phyloP scores from a whole-genome alignment of 2,888 invertebrate genomes.

The Drosophila pullipes region DNA sequence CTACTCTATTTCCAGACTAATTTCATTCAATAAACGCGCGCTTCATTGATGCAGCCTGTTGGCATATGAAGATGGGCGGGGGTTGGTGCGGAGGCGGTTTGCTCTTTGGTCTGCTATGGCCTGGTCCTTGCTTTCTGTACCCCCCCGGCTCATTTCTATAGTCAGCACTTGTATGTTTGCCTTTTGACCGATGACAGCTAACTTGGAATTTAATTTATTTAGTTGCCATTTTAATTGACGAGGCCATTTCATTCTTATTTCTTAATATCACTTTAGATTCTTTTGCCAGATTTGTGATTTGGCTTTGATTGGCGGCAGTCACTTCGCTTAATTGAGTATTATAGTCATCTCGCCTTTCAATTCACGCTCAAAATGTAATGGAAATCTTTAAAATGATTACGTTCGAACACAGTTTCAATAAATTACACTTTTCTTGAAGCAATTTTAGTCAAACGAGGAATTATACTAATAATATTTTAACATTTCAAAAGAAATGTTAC shows the following conservation, averaged over 20 bases:
- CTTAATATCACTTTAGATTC: constrained; percentile 58
- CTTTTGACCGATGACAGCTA: constrained; percentile 47
- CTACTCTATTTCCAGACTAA: constrained; percentile 65
- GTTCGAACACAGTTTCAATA: not conserved
- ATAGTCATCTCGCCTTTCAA: not conserved
- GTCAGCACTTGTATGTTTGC: constrained; percentile 68
- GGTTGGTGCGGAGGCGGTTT: not conserved
- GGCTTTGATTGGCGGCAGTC: constrained; percentile 34
- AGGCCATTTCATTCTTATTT: constrained; percentile 48
- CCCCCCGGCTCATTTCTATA: constrained; percentile 12
- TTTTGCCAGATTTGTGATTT: constrained; percentile 31
- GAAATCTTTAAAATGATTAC: not conserved
- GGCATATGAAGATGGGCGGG: not conserved
- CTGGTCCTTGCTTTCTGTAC: constrained; percentile 11
- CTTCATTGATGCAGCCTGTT: constrained; percentile 52
- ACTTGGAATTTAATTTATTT: constrained; percentile 68
- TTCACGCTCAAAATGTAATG: not conserved
- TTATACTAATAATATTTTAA: not conserved
- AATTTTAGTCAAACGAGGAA: not conserved
- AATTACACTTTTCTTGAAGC: not conserved
- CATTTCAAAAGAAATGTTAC: not conserved
- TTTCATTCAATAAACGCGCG: constrained; percentile 74
- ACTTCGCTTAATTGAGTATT: constrained; percentile 49
- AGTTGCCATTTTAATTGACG: constrained; percentile 64
- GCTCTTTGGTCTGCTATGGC: constrained; percentile 5